Percentiles rank a stretch among this genome's conserved stretches.
Conservation (phyloP, 30 jellyfish, hydroid and myxozoan species). For the Aurelia aurita region DNA sequence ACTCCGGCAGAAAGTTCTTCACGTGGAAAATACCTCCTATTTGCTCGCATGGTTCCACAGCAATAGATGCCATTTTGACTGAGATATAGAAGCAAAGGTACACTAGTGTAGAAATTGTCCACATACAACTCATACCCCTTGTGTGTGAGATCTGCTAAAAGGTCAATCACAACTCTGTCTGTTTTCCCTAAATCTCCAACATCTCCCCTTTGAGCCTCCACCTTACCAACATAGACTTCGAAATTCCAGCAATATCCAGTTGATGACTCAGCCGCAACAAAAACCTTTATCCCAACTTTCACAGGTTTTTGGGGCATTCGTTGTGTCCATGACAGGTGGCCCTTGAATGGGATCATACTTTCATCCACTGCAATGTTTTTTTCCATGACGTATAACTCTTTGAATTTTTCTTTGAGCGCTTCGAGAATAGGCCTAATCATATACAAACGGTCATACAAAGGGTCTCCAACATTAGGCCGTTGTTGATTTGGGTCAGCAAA, state of each 20-base stretch:
- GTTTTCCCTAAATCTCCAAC: constrained; percentile 20
- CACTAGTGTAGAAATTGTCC: background rate
- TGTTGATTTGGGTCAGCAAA: too few relatives aligned
- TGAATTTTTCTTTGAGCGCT: too few relatives aligned
- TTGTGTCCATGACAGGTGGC: too few relatives aligned
- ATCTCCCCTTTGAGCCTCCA: too few relatives aligned
- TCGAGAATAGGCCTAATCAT: too few relatives aligned
- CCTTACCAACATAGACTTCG: constrained; percentile 44
- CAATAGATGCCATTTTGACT: background rate
- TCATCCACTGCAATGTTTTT: too few relatives aligned
- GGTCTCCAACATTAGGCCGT: too few relatives aligned
- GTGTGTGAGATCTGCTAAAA: constrained; percentile 20
- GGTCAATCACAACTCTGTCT: constrained; percentile 21
- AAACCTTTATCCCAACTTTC: constrained; percentile 12
- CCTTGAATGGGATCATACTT: too few relatives aligned
- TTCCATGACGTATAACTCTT: too few relatives aligned
- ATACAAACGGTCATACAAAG: too few relatives aligned
- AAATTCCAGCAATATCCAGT: constrained; percentile 52
- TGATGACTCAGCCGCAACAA: constrained; percentile 43
- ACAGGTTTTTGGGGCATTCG: too few relatives aligned
- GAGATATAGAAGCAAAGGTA: background rate
- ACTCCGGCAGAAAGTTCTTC: background rate
- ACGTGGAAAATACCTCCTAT: background rate
- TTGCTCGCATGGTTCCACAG: background rate
- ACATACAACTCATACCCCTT: constrained; percentile 22